These are phyloP conservation scores for Menura novaehollandiae DNA, from an alignment of 2,113 vertebrate species.

Conservation along the genomic window DNA sequence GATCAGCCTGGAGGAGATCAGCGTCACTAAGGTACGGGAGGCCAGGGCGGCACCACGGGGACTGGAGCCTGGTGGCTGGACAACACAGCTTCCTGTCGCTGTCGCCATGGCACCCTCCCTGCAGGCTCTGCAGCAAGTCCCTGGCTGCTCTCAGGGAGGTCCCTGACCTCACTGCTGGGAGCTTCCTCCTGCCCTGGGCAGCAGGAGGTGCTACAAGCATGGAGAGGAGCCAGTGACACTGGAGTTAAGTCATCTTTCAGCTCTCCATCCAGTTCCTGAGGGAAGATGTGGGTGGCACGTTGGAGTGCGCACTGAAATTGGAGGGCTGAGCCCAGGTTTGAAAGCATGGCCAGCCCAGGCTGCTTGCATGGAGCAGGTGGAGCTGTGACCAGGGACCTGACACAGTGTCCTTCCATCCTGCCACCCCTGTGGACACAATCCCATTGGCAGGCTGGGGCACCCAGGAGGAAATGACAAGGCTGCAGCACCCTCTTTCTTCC, in stretches of 20 bases:
- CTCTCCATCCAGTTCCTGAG: neutral
- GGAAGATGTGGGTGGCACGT: rapidly evolving
- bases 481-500: neutral
- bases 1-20: conserved; percentile 80
- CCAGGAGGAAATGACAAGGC: rapidly evolving
- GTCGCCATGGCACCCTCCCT: no score
- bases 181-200: neutral
- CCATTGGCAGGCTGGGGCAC: neutral
- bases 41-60: neutral
- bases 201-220: neutral
- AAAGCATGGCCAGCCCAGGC: no score
- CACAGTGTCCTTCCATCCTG: no score
- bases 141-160: rapidly evolving
- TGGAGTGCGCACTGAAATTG: neutral
- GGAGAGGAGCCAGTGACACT: neutral
- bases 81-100: rapidly evolving
- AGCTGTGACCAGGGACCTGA: neutral
- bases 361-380: neutral
- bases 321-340: neutral
- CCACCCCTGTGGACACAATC: neutral
- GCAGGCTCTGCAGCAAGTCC: neutral
- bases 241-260: neutral
- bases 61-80: neutral
- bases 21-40: conserved; percentile 72
- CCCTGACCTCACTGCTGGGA: neutral